Base-by-base conservation (phyloP, 2,113 vertebrate genomes). In the Otis tarda region DNA sequence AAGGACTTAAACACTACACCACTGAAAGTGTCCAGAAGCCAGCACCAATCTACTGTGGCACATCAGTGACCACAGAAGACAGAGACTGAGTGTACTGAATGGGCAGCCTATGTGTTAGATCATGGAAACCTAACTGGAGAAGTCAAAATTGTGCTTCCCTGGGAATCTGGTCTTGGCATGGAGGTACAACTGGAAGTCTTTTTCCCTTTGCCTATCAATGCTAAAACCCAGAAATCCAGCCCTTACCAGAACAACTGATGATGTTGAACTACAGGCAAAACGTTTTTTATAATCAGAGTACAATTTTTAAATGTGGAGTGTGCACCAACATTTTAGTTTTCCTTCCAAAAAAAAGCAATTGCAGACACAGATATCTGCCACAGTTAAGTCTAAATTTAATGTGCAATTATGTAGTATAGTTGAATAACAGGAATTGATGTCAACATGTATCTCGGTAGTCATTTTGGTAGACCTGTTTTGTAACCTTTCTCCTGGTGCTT, bases 401-500 rank as follows among this genome's bases (percentile, higher is more conserved):
- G 5, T 14, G 43, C 17, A 70, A 7, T 80, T 55, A 30, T 8
- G 31, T 8, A 83, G 33, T 57, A 15, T 7, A 77, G n/a, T 35
- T 77, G 63, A 88, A 60, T 14, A 41, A 23, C 4, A 2, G 41
- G 37, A 86, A 41, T 43, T 56, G 4, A 2, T 5, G 10, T 60
- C 50, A 57, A 3, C 6, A 0, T 3, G 1, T 37, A 5, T 75
- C 13, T 65, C 2, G 5, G 33, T 20, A 20, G 23, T 56, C 2
- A 10, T 31, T 68, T 23, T 0, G 8, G 28, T 19, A 50, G 45
- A 37, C 8, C n/a, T 73, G 50, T n/a, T 84, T 10, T 49, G 20
- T 95, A 95, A 97, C 83, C n/a, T 85, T 57, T 95, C 37, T 89
- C 60, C 69, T 93, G 65, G 35, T 97, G 17, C 94, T 94, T 97